Evolutionary conservation across 2,888 invertebrate genomes (phyloP), one percentile per base, ranked within the genome.

Genomic region (Galerucella calmariensis): DNA sequence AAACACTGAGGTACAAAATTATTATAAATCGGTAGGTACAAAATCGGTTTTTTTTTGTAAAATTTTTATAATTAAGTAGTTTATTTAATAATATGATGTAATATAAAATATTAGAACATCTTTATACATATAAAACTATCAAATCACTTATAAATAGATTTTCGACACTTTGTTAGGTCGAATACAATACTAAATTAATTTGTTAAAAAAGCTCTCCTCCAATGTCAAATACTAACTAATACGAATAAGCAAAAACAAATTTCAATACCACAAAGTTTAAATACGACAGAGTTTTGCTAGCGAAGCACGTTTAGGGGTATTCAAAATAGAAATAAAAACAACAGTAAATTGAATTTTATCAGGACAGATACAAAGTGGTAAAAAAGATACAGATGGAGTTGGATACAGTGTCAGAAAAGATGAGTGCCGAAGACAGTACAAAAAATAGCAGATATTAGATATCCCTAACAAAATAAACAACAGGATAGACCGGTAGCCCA

Each of bases 1-100:
- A 85, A 85, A 85, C 83, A 84, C 80, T 83, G 85, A 85, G 84
- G 85, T 86, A 86, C 84, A 84, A 86, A 85, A 85, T 75, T 78
- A 83, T 84, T 84, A 83, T 81, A 82, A 84, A 72, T 66, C 66
- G 71, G 59, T 82, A 84, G 81, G 83, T 83, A 84, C 82, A 83
- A 84, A 83, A 82, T 77, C 75, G 75, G 68, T 76, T 74, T 41
- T 41, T 41, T 41, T 66, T 72, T 74, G 72, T 77, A 75, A 78
- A 82, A 78, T 73, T 76, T 53, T 56, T 14, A 12, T 11, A 80
- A 79, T 79, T 75, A 79, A 80, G 79, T 81, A 79, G 79, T 80
- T 68, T 74, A 66, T 67, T 72, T 71, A 74, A 72, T 71, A 73
- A 72, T 63, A 76, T 72, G 68, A 72, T 65, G 61, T 75, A 69